Conservation (phyloP, 2,888 invertebrate genomes). For the Orthosia gracilis region DNA sequence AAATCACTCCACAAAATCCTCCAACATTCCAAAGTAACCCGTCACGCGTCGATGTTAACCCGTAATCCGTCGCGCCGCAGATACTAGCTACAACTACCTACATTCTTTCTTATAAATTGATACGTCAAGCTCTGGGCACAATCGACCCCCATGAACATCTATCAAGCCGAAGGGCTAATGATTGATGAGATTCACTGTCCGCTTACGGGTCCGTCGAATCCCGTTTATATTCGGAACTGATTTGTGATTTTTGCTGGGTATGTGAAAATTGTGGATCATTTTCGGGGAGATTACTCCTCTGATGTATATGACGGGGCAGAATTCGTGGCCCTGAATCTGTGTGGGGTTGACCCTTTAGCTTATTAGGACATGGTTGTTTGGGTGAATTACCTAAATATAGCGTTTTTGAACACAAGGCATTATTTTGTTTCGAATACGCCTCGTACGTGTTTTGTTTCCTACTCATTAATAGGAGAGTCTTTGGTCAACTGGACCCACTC, state of each 20-base stretch:
- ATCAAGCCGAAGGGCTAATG: slow-evolving; percentile 83
- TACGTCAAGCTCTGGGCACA: slow-evolving; percentile 83
- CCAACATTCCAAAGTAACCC: slow-evolving; percentile 9
- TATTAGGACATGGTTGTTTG: slow-evolving; percentile 38
- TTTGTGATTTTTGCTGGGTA: slow-evolving; percentile 62
- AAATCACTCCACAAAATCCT: background rate
- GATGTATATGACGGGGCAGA: slow-evolving; percentile 44
- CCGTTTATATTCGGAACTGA: slow-evolving; percentile 65
- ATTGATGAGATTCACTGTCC: slow-evolving; percentile 84
- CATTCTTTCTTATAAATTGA: slow-evolving; percentile 90
- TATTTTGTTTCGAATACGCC: background rate
- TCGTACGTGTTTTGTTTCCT: background rate
- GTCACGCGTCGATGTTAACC: slow-evolving; percentile 64
- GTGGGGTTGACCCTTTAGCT: slow-evolving; percentile 36
- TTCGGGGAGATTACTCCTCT: slow-evolving; percentile 46
- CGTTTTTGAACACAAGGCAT: background rate
- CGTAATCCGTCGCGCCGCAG: slow-evolving; percentile 75
- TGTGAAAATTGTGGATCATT: slow-evolving; percentile 53
- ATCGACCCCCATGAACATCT: slow-evolving; percentile 84
- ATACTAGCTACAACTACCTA: slow-evolving; percentile 85
- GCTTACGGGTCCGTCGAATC: slow-evolving; percentile 72
- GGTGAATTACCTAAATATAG: slow-evolving; percentile 12
- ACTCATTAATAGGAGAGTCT: background rate
- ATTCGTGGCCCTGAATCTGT: slow-evolving; percentile 36
- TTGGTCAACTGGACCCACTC: too few relatives aligned